These are phyloP conservation scores for Circaetus gallicus DNA, from an alignment of 2,113 vertebrate genomes.

Conservation along the genomic window DNA sequence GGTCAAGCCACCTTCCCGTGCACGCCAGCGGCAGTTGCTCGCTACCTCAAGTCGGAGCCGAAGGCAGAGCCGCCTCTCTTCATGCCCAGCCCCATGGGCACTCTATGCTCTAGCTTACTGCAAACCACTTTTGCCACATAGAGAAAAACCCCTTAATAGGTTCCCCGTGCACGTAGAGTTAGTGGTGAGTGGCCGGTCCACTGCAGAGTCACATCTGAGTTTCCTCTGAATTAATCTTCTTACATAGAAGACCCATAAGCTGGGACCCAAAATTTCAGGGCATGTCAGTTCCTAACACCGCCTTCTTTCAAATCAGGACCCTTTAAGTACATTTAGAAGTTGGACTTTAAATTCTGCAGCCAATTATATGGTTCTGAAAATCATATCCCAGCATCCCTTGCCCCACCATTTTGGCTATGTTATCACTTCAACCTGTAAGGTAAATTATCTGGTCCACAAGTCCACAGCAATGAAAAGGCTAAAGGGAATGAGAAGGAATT, in stretches of 20 bases:
- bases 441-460: background rate
- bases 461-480: background rate
- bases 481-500: background rate
- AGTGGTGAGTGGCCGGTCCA: background rate
- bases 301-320: background rate
- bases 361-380: background rate
- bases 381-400: background rate
- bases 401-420: background rate
- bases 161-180: background rate
- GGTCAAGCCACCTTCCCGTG: background rate
- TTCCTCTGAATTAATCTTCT: background rate
- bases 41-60: background rate
- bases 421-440: background rate
- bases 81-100: background rate
- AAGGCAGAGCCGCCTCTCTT: background rate
- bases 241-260: background rate
- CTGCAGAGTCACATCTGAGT: background rate
- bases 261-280: background rate
- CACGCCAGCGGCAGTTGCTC: background rate
- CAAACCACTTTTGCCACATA: background rate
- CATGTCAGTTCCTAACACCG: background rate
- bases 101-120: accelerated
- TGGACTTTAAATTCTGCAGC: background rate
- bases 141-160: background rate
- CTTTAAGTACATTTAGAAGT: background rate